A percentile compares a stretch with the other conserved stretches of the same genome.
phyloP scores from a whole-genome alignment of 2,113 vertebrate genomes.

The Alces alces region DNA sequence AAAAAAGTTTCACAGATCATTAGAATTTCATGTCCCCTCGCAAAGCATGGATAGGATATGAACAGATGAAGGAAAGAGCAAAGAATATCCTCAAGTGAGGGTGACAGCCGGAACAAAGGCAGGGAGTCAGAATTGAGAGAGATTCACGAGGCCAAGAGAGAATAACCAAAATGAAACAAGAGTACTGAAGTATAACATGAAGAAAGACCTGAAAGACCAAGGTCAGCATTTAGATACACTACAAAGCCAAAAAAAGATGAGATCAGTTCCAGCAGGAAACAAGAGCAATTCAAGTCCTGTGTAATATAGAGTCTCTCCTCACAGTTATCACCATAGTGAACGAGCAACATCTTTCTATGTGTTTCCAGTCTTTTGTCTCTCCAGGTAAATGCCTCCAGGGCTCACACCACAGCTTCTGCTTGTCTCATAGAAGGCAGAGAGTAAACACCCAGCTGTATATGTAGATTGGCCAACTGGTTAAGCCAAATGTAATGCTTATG shows the following conservation, averaged over 20 bases:
- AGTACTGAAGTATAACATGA: neutral
- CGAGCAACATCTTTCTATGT: neutral
- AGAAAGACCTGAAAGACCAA: neutral
- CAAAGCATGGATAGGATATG: neutral
- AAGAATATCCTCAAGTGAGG: neutral
- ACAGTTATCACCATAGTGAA: neutral
- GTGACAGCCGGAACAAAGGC: neutral
- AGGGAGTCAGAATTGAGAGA: neutral
- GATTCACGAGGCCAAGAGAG: neutral
- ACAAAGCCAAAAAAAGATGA: neutral
- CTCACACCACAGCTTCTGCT: neutral
- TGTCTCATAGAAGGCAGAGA: neutral
- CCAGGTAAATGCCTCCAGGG: neutral
- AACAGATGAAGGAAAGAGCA: neutral
- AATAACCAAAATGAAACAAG: neutral
- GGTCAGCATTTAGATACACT: neutral
- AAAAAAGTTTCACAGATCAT: neutral
- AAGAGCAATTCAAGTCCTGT: neutral
- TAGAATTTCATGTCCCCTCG: neutral
- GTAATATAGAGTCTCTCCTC: neutral
- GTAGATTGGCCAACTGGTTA: neutral
- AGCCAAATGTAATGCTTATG: neutral
- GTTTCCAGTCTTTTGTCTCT: neutral
- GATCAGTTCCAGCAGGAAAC: neutral
- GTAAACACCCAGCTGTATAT: neutral